Evolutionary conservation across 2,797 vertebrate species (phyloP), one percentile per base, ranked within the genome.

Genomic region (Ceryle rudis): DNA sequence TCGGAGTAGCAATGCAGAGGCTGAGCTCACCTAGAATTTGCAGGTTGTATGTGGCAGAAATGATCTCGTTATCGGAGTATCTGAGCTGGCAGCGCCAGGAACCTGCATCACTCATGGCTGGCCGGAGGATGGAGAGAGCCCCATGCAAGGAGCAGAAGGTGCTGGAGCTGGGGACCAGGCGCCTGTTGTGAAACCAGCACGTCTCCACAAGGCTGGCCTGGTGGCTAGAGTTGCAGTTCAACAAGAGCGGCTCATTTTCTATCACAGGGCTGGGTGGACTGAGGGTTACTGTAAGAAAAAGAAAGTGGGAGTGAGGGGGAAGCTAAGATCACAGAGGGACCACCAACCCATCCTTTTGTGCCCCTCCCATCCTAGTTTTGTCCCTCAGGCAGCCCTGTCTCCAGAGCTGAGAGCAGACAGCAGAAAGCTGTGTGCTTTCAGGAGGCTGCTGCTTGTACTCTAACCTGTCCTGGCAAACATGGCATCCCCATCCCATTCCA

Each of bases 211-310:
- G 97, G 19, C n/a, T 91, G 51, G 97, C 97, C 8, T 2, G 94
- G 52, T 97, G 97, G 70, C 96, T 98, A 65, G 97, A 98, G 85
- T 97, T 98, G 83, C 98, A 98, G 78, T 69, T 97, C 84, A 98
- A 54, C 61, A 90, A 12, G 9, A 98, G 62, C 1, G 75, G 83
- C 9, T 95, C 95, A 0, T 90, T 94, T 61, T 92, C 96, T 67
- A 93, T 66, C 81, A 97, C 89, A 8, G 96, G 67, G 28, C 69
- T 77, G 10, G 89, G 35, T 37, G 97, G 96, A 31, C 49, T 97
- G 91, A 97, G 71, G 1, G 71, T 97, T 90, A 98, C 98, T 98
- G 93, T 9, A 72, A 31, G 44, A 37, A 54, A 25, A 47, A n/a
- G 31, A 47, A 67, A 60, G 5, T 3, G 1, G 12, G 13, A 35